These are phyloP conservation scores for Coecobrya sp. DNA, from an alignment of 2,888 invertebrate species.

Conservation along the genomic window DNA sequence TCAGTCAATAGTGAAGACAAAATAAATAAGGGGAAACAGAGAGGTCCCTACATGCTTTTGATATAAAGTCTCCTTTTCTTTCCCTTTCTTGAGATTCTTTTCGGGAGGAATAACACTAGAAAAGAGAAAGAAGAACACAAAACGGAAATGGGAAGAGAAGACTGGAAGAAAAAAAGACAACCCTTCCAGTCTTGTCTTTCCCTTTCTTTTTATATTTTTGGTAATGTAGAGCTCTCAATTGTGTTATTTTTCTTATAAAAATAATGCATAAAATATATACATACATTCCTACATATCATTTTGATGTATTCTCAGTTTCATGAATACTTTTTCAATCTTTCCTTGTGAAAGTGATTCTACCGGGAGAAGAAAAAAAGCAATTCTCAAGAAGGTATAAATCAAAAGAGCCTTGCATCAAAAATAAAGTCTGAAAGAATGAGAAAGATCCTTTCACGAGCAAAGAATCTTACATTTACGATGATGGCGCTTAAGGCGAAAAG, in stretches of 20 bases:
- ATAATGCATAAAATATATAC: neutral
- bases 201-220: slow-evolving; percentile 33
- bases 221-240: slow-evolving; percentile 24
- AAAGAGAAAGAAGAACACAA: slow-evolving; percentile 74
- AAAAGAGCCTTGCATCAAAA: slow-evolving; percentile 57
- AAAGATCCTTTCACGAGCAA: slow-evolving; percentile 19
- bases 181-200: slow-evolving; percentile 59
- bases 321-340: slow-evolving; percentile 49
- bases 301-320: slow-evolving; percentile 44
- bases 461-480: slow-evolving; percentile 39
- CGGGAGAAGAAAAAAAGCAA: slow-evolving; percentile 38
- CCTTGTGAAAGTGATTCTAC: slow-evolving; percentile 46
- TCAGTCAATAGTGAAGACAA: slow-evolving; percentile 3
- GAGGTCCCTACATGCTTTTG: neutral
- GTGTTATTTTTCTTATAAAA: slow-evolving; percentile 51
- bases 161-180: slow-evolving; percentile 81
- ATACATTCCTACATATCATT: neutral
- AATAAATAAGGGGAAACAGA: slow-evolving; percentile 7
- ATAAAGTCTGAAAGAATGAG: slow-evolving; percentile 54
- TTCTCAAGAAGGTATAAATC: slow-evolving; percentile 76
- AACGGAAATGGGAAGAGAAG: slow-evolving; percentile 85
- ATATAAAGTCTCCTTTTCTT: neutral
- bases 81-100: slow-evolving; percentile 36
- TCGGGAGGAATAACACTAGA: slow-evolving; percentile 46
- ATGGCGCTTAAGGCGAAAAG: slow-evolving; percentile 66